Percentiles rank a stretch among this genome's conserved stretches.
These are phyloP conservation scores for Hololepta plana DNA, from an alignment of 2,888 invertebrate species.

Conservation along the genomic window DNA sequence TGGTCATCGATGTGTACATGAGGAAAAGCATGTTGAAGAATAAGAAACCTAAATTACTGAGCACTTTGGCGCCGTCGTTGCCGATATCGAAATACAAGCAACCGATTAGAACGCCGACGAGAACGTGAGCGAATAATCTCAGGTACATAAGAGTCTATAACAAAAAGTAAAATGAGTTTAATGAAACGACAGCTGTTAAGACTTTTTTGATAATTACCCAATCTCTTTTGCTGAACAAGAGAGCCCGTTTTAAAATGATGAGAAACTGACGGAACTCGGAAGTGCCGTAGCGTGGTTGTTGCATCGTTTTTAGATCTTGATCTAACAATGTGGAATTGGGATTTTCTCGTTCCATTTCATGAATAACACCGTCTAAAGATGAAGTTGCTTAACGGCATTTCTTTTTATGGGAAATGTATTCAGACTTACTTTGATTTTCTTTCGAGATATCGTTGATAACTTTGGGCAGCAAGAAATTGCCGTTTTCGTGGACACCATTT, in stretches of 20 bases:
- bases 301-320: conserved; percentile 33
- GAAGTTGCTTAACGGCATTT: too few species aligned
- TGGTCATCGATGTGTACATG: conserved; percentile 99
- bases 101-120: conserved; percentile 87
- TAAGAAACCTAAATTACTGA: conserved; percentile 89
- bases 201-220: conserved; percentile 43
- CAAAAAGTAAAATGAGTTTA: conserved; percentile 6
- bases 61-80: conserved; percentile 87
- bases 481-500: conserved; percentile 37
- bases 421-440: conserved; percentile 27
- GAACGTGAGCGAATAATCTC: conserved; percentile 80
- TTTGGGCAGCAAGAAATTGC: conserved; percentile 34
- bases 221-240: conserved; percentile 73
- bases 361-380: neutral
- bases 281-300: conserved; percentile 63
- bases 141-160: conserved; percentile 87
- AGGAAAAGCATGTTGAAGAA: conserved; percentile 98
- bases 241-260: conserved; percentile 69
- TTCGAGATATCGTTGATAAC: conserved; percentile 47
- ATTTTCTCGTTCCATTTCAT: conserved; percentile 42
- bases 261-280: conserved; percentile 71
- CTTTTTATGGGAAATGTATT: conserved; percentile 1
- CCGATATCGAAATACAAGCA: conserved; percentile 91
- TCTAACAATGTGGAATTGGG: conserved; percentile 47
- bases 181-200: too few species aligned